A percentile compares a stretch with the other conserved stretches of the same genome.
These are phyloP conservation scores for Toxotes jaculatrix DNA, from an alignment of 2,113 vertebrate species.

Conservation along the genomic window DNA sequence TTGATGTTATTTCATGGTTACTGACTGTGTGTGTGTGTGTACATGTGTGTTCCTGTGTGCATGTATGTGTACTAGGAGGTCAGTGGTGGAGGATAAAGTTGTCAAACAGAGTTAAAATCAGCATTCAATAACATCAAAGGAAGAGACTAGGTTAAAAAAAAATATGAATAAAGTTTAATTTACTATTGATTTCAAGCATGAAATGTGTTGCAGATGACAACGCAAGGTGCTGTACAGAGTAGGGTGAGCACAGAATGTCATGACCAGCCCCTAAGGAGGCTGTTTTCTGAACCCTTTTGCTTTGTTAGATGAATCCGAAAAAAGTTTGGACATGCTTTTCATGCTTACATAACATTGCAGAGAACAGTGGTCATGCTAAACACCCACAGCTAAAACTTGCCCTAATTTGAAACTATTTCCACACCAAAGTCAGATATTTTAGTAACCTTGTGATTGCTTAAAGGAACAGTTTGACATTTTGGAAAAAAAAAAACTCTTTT, in stretches of 20 bases:
- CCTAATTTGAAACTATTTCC: background rate
- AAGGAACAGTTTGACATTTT: background rate
- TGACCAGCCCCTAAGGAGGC: no score
- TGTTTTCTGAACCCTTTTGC: no score
- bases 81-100: constrained; percentile 72
- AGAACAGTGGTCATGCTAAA: constrained; percentile 3
- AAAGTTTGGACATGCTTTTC: background rate
- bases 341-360: constrained; percentile 9
- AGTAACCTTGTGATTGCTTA: background rate
- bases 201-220: background rate
- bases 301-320: background rate
- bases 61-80: constrained; percentile 29
- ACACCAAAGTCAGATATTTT: background rate
- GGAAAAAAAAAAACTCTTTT: no score
- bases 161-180: background rate
- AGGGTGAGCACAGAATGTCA: background rate
- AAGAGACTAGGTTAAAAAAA: no score
- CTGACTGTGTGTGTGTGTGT: constrained; percentile 62
- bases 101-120: constrained; percentile 66
- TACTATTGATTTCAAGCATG: constrained; percentile 1
- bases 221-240: background rate
- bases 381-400: constrained; percentile 8
- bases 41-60: constrained; percentile 34
- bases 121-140: constrained; percentile 22
- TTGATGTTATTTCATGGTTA: constrained; percentile 68